Evolutionary conservation across 2,797 vertebrate genomes (phyloP).

Genomic region (Necrosyrtes monachus): DNA sequence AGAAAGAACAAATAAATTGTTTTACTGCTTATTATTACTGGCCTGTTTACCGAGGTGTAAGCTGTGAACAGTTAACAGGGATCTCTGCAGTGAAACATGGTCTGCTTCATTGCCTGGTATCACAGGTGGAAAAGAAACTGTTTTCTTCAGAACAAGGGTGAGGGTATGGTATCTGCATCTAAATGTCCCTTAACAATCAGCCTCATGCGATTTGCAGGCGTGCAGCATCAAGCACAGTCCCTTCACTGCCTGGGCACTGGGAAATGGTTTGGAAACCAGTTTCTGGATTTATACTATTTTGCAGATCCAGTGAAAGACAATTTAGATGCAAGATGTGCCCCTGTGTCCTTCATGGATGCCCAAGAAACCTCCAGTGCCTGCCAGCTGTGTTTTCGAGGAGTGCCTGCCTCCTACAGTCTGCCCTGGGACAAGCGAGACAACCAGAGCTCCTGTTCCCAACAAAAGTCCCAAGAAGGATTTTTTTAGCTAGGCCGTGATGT

Average conservation of each 20-base stretch:
- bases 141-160: neutral
- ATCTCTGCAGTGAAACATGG: neutral
- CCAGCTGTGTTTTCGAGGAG: neutral
- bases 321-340: neutral
- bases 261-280: neutral
- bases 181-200: neutral
- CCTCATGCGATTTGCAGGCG: rapidly evolving
- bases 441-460: neutral
- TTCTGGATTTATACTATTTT: neutral
- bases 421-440: neutral
- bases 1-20: slow-evolving; percentile 36
- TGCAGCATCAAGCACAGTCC: neutral
- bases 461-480: neutral
- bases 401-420: neutral
- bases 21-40: neutral
- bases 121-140: neutral
- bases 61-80: neutral
- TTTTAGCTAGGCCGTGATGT: neutral
- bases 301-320: neutral
- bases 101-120: neutral
- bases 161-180: neutral
- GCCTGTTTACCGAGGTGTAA: neutral
- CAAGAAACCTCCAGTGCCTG: neutral
- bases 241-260: neutral
- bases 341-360: neutral